Base-by-base conservation (phyloP, 2,888 invertebrate species). In the Caenorhabditis sp. region DNA sequence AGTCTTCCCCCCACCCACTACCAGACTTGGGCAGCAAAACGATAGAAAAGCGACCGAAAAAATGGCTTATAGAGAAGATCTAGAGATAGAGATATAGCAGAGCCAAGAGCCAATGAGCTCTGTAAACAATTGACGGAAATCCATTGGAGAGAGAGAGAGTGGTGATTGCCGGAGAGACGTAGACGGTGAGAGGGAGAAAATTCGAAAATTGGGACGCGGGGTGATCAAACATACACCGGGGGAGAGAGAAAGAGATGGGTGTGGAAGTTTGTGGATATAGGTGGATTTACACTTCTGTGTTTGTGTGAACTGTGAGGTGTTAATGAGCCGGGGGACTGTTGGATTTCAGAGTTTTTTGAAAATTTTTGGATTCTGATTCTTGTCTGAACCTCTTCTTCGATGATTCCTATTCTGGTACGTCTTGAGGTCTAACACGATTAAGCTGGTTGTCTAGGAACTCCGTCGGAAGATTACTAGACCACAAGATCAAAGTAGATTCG, bases 121-220 rank as follows among this genome's bases (percentile, higher is more conserved):
- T 54, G 54, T 54, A 54, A 54, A 54, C 54, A 54, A 54, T 54
- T 54, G 54, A 54, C 54, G 54, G 54, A 54, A 54, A 26, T 16
- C 7, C 10, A 19, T 14, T n/a, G n/a, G n/a, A n/a, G n/a, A n/a
- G n/a, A n/a, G 14, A 26, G 26, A 26, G 54, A 26, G 14, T 14
- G 26, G 54, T 26, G 54, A 54, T 54, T 54, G 26, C 10, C 16
- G 54, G 26, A 54, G 54, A 54, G 54, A 54, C 54, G 54, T 26
- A 26, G 54, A 26, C 10, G 16, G 10, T 0, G 6, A 54, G 26
- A 54, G 26, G 26, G 54, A 22, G 4, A 24, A 22, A 54, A 19
- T 26, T 54, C 54, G 26, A 54, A 54, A 26, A 54, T 54, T 26
- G 49, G 49, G 19, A 2, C 1, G 19, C 26, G 8, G 3, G 49